Conservation (phyloP, 2,113 vertebrate genomes). For the Sakesphorus luctuosus region DNA sequence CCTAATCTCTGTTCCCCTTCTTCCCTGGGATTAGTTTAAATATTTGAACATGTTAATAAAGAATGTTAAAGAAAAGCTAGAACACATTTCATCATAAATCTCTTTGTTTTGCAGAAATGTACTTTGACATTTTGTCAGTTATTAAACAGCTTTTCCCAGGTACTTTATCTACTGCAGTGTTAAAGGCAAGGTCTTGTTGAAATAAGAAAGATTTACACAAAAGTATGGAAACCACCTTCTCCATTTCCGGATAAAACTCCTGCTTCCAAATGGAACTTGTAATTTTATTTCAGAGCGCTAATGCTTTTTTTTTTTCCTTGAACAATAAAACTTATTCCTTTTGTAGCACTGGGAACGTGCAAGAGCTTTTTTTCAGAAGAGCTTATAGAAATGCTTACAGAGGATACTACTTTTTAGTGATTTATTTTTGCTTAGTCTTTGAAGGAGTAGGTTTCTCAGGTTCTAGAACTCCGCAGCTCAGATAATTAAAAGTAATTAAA, state of each 20-base stretch:
- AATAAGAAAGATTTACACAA: neutral
- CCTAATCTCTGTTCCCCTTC: constrained; percentile 37
- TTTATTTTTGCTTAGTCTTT: neutral
- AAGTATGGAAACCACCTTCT: neutral
- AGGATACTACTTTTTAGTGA: neutral
- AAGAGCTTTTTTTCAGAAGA: neutral
- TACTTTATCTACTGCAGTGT: neutral
- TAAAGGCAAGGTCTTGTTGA: neutral
- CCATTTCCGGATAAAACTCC: neutral
- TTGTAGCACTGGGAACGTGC: neutral
- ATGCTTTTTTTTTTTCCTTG: neutral
- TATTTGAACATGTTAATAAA: constrained; percentile 61
- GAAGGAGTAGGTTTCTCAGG: neutral
- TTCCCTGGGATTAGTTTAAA: constrained; percentile 44
- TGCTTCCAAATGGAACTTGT: neutral
- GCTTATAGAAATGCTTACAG: neutral
- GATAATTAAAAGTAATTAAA: constrained; percentile 33
- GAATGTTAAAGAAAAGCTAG: constrained; percentile 37
- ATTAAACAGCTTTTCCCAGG: constrained; percentile 28
- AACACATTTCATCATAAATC: neutral
- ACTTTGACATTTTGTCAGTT: constrained; percentile 40
- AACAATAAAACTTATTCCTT: neutral
- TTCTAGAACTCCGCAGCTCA: neutral
- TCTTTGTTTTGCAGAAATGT: constrained; percentile 25
- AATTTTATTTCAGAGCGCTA: constrained; percentile 7